Evolutionary conservation across 2,113 vertebrate genomes (phyloP).

Genomic region (Choloepus hoffmanni): DNA sequence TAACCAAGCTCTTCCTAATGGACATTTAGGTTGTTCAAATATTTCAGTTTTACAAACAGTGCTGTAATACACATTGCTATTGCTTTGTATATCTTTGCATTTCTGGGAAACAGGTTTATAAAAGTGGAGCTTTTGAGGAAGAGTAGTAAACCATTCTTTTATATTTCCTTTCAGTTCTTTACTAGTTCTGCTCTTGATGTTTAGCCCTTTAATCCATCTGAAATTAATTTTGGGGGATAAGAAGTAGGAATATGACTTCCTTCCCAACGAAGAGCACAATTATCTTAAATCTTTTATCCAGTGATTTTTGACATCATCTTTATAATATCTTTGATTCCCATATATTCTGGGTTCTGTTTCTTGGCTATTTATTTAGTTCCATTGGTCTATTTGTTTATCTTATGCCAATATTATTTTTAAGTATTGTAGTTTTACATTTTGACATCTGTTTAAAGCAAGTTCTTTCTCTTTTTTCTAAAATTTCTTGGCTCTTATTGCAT

Average conservation of each 20-base stretch:
- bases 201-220: background rate
- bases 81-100: background rate
- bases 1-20: background rate
- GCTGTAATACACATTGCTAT: background rate
- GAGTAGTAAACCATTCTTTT: background rate
- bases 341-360: background rate
- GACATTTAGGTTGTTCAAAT: background rate
- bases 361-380: background rate
- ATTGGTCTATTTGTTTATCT: background rate
- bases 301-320: background rate
- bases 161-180: background rate
- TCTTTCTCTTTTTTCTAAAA: background rate
- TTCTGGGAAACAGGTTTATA: background rate
- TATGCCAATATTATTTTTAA: background rate
- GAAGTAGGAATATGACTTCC: background rate
- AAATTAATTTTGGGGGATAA: background rate
- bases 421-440: background rate
- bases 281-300: background rate
- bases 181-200: background rate
- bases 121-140: background rate
- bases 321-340: background rate
- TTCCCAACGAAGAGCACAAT: background rate
- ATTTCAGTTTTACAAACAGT: background rate
- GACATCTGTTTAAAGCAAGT: background rate
- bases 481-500: background rate